A percentile compares a stretch with the other conserved stretches of the same genome.
phyloP scores from a whole-genome alignment of 2,888 invertebrate species.

The Deilephila elpenor region DNA sequence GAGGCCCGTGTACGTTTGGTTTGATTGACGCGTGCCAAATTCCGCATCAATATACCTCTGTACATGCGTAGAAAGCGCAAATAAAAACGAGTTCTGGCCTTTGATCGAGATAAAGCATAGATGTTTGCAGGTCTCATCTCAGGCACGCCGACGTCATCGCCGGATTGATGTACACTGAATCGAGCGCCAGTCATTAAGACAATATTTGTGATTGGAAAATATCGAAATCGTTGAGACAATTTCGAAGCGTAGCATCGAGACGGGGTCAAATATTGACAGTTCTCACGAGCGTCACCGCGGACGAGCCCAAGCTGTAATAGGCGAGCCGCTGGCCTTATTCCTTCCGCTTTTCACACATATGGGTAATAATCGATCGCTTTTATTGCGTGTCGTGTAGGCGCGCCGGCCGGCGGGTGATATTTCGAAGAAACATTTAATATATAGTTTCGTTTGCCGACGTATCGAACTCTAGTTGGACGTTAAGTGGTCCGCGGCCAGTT shows the following conservation, averaged over 20 bases:
- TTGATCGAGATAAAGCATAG: conserved; percentile 75
- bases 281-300: conserved; percentile 78
- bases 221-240: conserved; percentile 82
- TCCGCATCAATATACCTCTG: conserved; percentile 74
- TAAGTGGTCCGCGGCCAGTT: conserved; percentile 64
- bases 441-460: conserved; percentile 64
- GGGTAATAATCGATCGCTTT: conserved; percentile 84
- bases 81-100: conserved; percentile 78
- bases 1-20: conserved; percentile 74
- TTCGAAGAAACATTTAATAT: conserved; percentile 77
- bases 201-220: conserved; percentile 79
- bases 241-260: conserved; percentile 73
- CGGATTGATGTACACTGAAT: conserved; percentile 44
- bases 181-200: conserved; percentile 56
- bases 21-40: conserved; percentile 84
- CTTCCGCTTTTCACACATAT: conserved; percentile 84
- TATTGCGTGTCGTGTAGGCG: conserved; percentile 76
- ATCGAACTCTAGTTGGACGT: conserved; percentile 61
- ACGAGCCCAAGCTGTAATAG: conserved; percentile 67
- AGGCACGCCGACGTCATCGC: conserved; percentile 40
- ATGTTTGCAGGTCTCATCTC: conserved; percentile 58
- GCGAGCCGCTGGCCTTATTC: conserved; percentile 63
- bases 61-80: conserved; percentile 82
- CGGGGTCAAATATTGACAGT: conserved; percentile 80
- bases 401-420: conserved; percentile 65